Evolutionary conservation across 2,113 vertebrate species (phyloP).

Genomic region (Tapirus terrestris): DNA sequence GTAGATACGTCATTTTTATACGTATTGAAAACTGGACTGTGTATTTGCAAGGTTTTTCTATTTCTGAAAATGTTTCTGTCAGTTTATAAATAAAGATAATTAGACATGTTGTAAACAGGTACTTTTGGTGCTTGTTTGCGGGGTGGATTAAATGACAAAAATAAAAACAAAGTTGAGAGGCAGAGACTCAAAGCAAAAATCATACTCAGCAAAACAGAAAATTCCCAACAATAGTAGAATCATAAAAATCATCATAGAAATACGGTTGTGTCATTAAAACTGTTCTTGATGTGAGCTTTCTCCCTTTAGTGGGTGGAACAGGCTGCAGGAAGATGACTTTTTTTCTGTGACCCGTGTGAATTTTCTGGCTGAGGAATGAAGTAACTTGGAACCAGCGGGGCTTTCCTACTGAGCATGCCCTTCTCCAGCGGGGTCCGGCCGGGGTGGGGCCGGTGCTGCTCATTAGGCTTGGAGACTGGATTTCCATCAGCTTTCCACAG

Average conservation of each 20-base stretch:
- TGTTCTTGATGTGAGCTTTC: slow-evolving; percentile 25
- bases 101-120: not conserved
- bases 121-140: slow-evolving; percentile 10
- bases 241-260: not conserved
- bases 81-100: not conserved
- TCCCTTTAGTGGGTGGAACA: slow-evolving; percentile 61
- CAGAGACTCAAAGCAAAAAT: not conserved
- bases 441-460: slow-evolving; percentile 85
- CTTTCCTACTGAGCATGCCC: slow-evolving; percentile 80
- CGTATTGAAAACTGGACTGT: not conserved
- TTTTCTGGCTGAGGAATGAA: slow-evolving; percentile 83
- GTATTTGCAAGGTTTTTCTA: not conserved
- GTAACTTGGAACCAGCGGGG: slow-evolving; percentile 76
- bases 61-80: not conserved
- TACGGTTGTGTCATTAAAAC: slow-evolving; percentile 44
- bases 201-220: not conserved
- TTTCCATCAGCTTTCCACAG: slow-evolving; percentile 75
- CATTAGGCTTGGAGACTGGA: slow-evolving; percentile 75
- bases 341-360: slow-evolving; percentile 74
- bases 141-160: slow-evolving; percentile 16
- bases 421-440: slow-evolving; percentile 77
- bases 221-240: not conserved
- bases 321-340: slow-evolving; percentile 77
- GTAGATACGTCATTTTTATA: not conserved
- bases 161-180: not conserved